Evolutionary conservation across 2,113 vertebrate genomes (phyloP), one percentile per base, ranked within the genome.

Genomic region (Lathamus discolor): DNA sequence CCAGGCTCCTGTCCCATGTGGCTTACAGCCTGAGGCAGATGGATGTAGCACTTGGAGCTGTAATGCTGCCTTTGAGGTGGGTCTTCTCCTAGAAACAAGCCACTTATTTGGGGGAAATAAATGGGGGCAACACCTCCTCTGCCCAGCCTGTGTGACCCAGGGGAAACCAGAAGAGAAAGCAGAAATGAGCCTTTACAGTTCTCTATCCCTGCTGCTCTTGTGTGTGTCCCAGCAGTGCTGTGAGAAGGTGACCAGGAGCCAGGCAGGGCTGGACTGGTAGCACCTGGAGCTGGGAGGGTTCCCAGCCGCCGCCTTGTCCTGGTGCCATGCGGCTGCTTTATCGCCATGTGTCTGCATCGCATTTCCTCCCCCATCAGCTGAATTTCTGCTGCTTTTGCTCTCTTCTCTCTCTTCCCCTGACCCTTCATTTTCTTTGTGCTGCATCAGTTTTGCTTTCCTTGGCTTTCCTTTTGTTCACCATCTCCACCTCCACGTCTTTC

Each of bases 321-420:
- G 66, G 54, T 64, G 70, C 68, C n/a, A 1, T 3, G 35, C 3
- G 0, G 28, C n/a, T 70, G 1, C 59, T 78, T 82, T 41, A 63
- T 78, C 25, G 1, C 39, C n/a, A 4, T 0, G 0, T 13, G 11
- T 49, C 1, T 1, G 13, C 27, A 0, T 6, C n/a, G 1, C 0
- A 0, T 37, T 72, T 81, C 68, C 44, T 49, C 25, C 6, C 2
- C 41, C 31, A 14, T 33, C 63, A 43, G 18, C 74, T 1, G 1
- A 29, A 80, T 75, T 93, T 85, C 75, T 70, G 69, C 81, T 83
- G 76, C 55, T 82, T 90, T 74, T 41, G 33, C 63, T 59, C 24
- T 62, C 68, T 86, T 68, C 51, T 82, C 69, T 81, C 54, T 81
- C 64, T 86, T 81, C 44, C 28, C 44, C n/a, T 76, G 74, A 79